Percentiles rank a stretch among this genome's conserved stretches.
phyloP scores from a whole-genome alignment of 2,113 vertebrate genomes.

The Leptobrachium ailaonicum region DNA sequence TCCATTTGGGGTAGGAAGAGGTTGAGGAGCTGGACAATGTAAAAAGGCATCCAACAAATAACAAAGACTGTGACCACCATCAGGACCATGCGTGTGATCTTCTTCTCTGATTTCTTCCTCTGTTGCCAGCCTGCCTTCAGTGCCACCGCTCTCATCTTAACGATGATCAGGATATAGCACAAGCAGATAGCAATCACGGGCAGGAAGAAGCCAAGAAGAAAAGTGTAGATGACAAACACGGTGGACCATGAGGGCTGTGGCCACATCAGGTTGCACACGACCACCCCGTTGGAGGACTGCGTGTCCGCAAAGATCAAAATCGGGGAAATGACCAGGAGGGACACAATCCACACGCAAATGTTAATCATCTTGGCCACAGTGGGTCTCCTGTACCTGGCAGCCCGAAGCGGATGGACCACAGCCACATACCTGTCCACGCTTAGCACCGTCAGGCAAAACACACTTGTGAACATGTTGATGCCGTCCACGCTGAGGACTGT shows the following conservation, averaged over 20 bases:
- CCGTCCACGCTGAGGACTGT: conserved; percentile 79
- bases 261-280: conserved; percentile 77
- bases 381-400: conserved; percentile 70
- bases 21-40: conserved; percentile 74
- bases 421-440: conserved; percentile 79
- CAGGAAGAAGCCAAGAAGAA: conserved; percentile 74
- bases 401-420: conserved; percentile 74
- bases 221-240: conserved; percentile 72
- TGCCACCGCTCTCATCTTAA: conserved; percentile 72
- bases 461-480: conserved; percentile 82
- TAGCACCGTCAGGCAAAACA: conserved; percentile 80
- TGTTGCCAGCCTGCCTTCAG: conserved; percentile 70
- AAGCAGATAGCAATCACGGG: conserved; percentile 74
- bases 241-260: conserved; percentile 74
- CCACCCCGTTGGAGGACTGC: conserved; percentile 60
- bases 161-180: conserved; percentile 76
- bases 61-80: conserved; percentile 77
- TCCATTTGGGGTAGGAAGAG: conserved; percentile 73
- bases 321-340: conserved; percentile 75
- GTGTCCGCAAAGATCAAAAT: conserved; percentile 75
- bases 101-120: conserved; percentile 71
- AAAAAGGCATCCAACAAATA: conserved; percentile 80
- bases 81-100: conserved; percentile 78
- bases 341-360: conserved; percentile 71
- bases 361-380: conserved; percentile 72